phyloP scores from a whole-genome alignment of 1,140 invertebrate species.

The Bathynomus jamesi region DNA sequence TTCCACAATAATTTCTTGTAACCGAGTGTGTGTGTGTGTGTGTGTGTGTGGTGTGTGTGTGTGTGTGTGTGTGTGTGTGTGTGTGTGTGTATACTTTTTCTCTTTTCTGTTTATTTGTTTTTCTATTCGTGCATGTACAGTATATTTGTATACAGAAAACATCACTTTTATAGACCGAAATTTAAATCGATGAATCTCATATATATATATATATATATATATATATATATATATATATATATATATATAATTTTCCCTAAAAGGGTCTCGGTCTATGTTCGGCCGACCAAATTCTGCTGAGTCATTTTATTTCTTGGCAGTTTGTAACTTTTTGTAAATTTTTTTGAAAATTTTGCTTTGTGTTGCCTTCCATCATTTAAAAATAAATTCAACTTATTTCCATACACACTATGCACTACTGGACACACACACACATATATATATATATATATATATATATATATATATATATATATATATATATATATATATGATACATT shows the following conservation, averaged over 20 bases:
- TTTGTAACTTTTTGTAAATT: too few species aligned
- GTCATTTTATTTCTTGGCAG: too few species aligned
- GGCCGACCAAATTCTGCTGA: too few species aligned
- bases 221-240: neutral
- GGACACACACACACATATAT: constrained; percentile 4
- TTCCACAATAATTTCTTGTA: too few species aligned
- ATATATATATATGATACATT: neutral
- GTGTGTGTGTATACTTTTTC: neutral
- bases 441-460: constrained; percentile 4
- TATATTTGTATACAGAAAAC: too few species aligned
- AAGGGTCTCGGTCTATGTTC: too few species aligned
- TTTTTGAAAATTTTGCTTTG: too few species aligned
- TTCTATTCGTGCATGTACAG: neutral
- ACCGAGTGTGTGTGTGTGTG: too few species aligned
- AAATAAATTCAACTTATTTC: too few species aligned
- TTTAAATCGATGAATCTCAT: neutral
- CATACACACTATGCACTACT: too few species aligned
- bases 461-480: constrained; percentile 4
- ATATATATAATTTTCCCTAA: neutral
- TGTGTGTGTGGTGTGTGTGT: too few species aligned
- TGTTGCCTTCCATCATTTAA: too few species aligned
- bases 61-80: neutral
- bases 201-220: neutral
- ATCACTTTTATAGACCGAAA: neutral
- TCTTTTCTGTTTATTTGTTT: neutral